A percentile compares a stretch with the other conserved stretches of the same genome.
These are phyloP conservation scores for Ammodytes dubius DNA, from an alignment of 2,113 vertebrate species.

Conservation along the genomic window DNA sequence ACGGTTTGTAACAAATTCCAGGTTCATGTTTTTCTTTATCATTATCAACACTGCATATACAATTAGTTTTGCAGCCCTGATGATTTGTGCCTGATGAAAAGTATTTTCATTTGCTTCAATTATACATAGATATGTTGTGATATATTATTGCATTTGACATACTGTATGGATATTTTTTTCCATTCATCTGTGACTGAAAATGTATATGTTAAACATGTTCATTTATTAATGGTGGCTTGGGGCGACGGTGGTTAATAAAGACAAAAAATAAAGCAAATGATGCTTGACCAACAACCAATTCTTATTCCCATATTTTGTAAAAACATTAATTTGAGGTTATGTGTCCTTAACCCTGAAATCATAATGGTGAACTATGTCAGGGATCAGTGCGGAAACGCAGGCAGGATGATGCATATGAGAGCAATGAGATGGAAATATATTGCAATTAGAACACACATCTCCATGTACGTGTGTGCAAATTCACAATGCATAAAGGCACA, in stretches of 20 bases:
- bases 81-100: background rate
- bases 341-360: slow-evolving; percentile 5
- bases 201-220: too few relatives aligned
- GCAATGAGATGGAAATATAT: slow-evolving; percentile 37
- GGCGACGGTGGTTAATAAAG: background rate
- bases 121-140: background rate
- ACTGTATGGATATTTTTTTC: background rate
- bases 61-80: background rate
- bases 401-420: slow-evolving; percentile 3
- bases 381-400: background rate
- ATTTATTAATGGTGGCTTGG: background rate
- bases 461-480: slow-evolving; percentile 6
- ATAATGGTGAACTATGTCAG: background rate
- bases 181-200: background rate
- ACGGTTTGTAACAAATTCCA: background rate
- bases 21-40: background rate
- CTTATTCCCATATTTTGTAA: background rate
- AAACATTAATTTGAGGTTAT: background rate
- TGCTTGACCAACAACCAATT: background rate
- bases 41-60: background rate
- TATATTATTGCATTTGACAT: background rate
- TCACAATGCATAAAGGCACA: slow-evolving; percentile 6
- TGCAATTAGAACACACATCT: background rate
- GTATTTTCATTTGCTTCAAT: background rate
- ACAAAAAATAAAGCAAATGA: background rate